Evolutionary conservation across 2,888 invertebrate genomes (phyloP), one percentile per base, ranked within the genome.

Genomic region (Epiperipatus broadwayi): DNA sequence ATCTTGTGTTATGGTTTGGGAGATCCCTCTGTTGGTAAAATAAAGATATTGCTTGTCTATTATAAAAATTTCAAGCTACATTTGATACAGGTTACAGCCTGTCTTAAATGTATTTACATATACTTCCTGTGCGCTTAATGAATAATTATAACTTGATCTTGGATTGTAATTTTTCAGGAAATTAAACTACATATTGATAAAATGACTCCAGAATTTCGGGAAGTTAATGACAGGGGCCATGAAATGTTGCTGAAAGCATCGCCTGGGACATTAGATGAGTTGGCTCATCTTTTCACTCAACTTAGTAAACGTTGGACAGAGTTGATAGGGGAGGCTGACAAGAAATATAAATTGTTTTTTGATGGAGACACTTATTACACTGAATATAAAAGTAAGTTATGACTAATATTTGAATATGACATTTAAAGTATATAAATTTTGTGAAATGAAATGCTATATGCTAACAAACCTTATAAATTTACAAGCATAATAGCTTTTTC

Each of bases 301-400:
- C 59, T 78, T 32, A 76, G 72, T 60, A 73, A 74, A 33, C 65
- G 70, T 45, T 78, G 78, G 78, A 72, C 69, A 31, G 68, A 68
- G 49, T 71, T 72, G 36, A 74, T 73, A 21, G 70, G 72, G 55
- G 63, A 67, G 35, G 70, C 77, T 32, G 75, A 75, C 52, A 72
- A 73, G 50, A 63, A 72, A 28, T 52, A 50, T 37, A 49, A 51
- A 39, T 43, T 70, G 46, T 61, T 79, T 44, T 72, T 72, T 49
- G 76, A 78, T 55, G 76, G 78, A 39, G 75, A 76, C 53, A 72
- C 71, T 49, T 74, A 78, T 56, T 69, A 75, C 51, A 77, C 77
- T 41, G 78, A 78, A 64, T 73, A 79, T 44, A 54, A 57, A 51
- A 59, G 61, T 60, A 48, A 38, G 48, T 37, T 21, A 20, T n/a